A percentile compares a stretch with the other conserved stretches of the same genome.
These are phyloP conservation scores for Ectobius pallidus DNA, from an alignment of 2,888 invertebrate species.

Conservation along the genomic window DNA sequence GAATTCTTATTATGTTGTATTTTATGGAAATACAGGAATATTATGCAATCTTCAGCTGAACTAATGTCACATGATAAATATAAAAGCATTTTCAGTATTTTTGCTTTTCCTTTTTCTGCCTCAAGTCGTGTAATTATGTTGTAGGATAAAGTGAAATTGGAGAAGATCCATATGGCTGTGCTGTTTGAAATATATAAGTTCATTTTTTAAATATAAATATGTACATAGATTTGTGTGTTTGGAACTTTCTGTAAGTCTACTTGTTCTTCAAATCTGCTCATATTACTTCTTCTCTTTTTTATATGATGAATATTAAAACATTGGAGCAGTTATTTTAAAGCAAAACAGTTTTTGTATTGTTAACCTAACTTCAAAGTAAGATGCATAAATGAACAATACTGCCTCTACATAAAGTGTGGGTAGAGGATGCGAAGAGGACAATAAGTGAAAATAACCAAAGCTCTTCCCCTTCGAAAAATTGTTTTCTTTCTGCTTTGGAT, in stretches of 20 bases:
- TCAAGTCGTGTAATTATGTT: neutral
- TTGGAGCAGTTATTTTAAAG: neutral
- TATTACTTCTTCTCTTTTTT: neutral
- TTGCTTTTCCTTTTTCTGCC: neutral
- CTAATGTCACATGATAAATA: neutral
- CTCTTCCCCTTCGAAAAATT: too few species aligned
- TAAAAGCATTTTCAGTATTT: constrained; percentile 10
- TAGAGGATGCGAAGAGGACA: too few species aligned
- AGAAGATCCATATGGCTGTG: constrained; percentile 20
- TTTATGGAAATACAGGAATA: too few species aligned
- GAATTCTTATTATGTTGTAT: too few species aligned
- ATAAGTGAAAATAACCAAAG: too few species aligned
- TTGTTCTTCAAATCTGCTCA: neutral
- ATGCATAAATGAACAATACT: too few species aligned
- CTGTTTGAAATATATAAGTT: constrained; percentile 20
- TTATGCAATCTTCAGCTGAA: too few species aligned
- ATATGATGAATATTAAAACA: neutral
- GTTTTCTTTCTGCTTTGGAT: too few species aligned
- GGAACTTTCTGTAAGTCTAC: neutral
- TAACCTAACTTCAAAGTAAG: too few species aligned
- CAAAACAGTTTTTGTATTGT: too few species aligned
- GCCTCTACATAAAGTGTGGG: too few species aligned
- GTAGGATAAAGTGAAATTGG: neutral
- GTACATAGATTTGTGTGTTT: neutral
- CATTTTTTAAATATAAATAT: constrained; percentile 10